These are phyloP conservation scores for Operophtera brumata DNA, from an alignment of 2,888 invertebrate species.

Conservation along the genomic window DNA sequence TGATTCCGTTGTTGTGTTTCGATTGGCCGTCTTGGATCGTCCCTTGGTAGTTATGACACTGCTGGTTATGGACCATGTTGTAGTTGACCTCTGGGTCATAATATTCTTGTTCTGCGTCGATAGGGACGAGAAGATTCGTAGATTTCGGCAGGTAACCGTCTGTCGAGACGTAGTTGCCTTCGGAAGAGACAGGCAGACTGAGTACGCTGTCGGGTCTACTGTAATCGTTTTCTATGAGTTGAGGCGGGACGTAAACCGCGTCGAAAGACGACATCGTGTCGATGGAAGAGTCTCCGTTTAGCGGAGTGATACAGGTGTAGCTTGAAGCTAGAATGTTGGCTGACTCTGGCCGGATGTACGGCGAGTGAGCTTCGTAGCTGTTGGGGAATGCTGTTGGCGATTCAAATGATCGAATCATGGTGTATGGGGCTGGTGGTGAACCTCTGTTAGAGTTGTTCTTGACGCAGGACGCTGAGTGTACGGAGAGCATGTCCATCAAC, in stretches of 20 bases:
- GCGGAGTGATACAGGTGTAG: slow-evolving; percentile 68
- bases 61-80: slow-evolving; percentile 66
- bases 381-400: slow-evolving; percentile 71
- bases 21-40: slow-evolving; percentile 66
- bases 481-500: slow-evolving; percentile 88
- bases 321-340: slow-evolving; percentile 76
- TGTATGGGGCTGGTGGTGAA: slow-evolving; percentile 69
- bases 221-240: slow-evolving; percentile 66
- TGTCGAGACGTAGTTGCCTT: slow-evolving; percentile 59
- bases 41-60: slow-evolving; percentile 79
- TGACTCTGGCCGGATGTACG: slow-evolving; percentile 76
- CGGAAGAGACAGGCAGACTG: slow-evolving; percentile 61
- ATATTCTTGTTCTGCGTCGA: slow-evolving; percentile 79
- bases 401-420: slow-evolving; percentile 70
- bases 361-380: slow-evolving; percentile 70
- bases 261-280: slow-evolving; percentile 69
- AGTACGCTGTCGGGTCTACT: slow-evolving; percentile 72
- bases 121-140: slow-evolving; percentile 72
- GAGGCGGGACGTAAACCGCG: slow-evolving; percentile 62
- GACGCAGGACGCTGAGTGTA: slow-evolving; percentile 87
- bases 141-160: slow-evolving; percentile 73
- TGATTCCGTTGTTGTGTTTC: slow-evolving; percentile 79
- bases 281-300: slow-evolving; percentile 66
- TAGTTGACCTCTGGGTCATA: slow-evolving; percentile 78
- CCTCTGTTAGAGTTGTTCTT: slow-evolving; percentile 71